These are phyloP conservation scores for Xylocampa areola DNA, from an alignment of 2,888 invertebrate genomes.

Conservation along the genomic window DNA sequence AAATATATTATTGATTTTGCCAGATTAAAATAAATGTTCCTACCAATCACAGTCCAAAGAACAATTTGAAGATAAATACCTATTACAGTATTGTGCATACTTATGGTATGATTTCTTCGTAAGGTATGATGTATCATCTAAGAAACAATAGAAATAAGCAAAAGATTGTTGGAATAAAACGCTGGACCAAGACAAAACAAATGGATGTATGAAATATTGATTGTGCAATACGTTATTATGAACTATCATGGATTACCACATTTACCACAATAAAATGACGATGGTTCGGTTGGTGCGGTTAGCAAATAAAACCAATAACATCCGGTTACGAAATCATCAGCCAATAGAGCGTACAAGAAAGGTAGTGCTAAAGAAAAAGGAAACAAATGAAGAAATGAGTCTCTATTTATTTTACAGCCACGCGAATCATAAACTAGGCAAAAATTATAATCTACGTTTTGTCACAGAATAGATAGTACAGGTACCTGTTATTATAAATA, in stretches of 20 bases:
- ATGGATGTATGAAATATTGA: slow-evolving; percentile 19
- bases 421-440: slow-evolving; percentile 8
- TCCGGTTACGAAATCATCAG: slow-evolving; percentile 76
- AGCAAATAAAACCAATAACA: slow-evolving; percentile 74
- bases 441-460: slow-evolving; percentile 1
- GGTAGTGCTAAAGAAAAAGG: slow-evolving; percentile 52
- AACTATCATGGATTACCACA: slow-evolving; percentile 41
- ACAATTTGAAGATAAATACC: too few relatives aligned
- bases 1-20: too few relatives aligned
- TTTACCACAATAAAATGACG: slow-evolving; percentile 52
- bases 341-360: slow-evolving; percentile 79
- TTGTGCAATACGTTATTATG: slow-evolving; percentile 45
- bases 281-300: slow-evolving; percentile 60
- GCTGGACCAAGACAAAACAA: slow-evolving; percentile 24
- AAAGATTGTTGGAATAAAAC: slow-evolving; percentile 3
- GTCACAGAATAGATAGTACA: too few relatives aligned
- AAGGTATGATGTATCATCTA: not conserved
- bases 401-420: slow-evolving; percentile 27
- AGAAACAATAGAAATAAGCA: slow-evolving; percentile 2
- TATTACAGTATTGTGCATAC: too few relatives aligned
- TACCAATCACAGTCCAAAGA: too few relatives aligned
- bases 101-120: too few relatives aligned
- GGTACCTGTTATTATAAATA: not conserved
- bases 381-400: slow-evolving; percentile 44
- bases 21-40: too few relatives aligned